Evolutionary conservation across 2,888 invertebrate species (phyloP).

Genomic region (Ischnura elegans): DNA sequence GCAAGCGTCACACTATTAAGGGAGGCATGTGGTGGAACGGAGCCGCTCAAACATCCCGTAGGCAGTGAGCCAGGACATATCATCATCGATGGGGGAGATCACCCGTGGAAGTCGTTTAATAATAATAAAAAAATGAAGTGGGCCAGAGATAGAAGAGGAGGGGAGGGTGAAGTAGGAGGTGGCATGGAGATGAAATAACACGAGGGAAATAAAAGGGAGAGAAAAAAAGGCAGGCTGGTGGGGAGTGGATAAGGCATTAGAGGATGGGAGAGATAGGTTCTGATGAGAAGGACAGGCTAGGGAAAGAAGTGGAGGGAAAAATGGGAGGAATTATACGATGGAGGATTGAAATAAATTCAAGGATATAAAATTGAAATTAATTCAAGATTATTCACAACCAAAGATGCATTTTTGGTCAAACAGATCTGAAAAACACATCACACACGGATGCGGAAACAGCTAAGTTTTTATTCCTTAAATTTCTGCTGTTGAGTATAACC

Average conservation of each 20-base stretch:
- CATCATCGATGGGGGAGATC: neutral
- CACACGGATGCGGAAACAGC: no score
- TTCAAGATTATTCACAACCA: no score
- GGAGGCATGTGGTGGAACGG: neutral
- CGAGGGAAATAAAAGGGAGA: neutral
- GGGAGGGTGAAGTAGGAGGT: neutral
- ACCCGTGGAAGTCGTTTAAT: conserved; percentile 22
- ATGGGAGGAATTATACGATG: no score
- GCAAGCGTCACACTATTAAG: neutral
- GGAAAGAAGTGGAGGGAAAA: neutral
- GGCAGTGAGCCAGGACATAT: neutral
- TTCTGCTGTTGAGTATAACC: no score
- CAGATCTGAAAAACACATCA: no score
- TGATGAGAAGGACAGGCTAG: no score
- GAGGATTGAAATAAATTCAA: no score
- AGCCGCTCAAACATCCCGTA: neutral
- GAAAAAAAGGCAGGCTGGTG: neutral
- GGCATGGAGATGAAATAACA: neutral
- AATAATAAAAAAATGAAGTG: conserved; percentile 5
- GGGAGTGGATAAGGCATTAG: neutral
- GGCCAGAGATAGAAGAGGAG: neutral
- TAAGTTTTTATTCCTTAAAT: no score
- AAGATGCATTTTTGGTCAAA: no score
- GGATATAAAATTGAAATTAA: no score
- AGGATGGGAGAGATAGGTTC: no score